These are phyloP conservation scores for Lytechinus variegatus DNA, from an alignment of 35 echinoderm and acorn worm species.

Conservation along the genomic window DNA sequence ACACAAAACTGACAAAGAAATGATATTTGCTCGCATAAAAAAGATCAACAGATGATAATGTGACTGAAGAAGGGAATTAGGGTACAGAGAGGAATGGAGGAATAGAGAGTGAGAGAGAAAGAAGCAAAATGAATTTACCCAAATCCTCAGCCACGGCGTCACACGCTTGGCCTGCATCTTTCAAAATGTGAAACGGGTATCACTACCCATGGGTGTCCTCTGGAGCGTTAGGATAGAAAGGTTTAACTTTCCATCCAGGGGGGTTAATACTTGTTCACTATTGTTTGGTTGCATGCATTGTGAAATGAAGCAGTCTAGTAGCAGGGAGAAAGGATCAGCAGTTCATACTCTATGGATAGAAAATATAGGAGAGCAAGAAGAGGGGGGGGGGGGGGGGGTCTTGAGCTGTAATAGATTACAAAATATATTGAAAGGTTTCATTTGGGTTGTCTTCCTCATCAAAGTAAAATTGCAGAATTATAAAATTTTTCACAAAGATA, in stretches of 20 bases:
- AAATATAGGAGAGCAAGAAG: not conserved
- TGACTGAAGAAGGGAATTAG: not conserved
- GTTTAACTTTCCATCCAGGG: not conserved
- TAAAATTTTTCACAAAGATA: no score
- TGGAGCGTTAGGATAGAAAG: not conserved
- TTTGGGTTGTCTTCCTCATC: not conserved
- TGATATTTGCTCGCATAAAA: no score
- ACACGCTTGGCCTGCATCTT: not conserved
- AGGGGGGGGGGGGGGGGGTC: not conserved
- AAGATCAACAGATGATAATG: no score
- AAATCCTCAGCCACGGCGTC: not conserved
- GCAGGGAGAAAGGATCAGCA: not conserved
- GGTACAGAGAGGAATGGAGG: not conserved
- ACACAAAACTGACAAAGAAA: no score
- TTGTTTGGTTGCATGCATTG: not conserved
- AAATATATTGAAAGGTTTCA: not conserved
- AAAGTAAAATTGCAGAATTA: no score
- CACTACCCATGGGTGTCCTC: not conserved
- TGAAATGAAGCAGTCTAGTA: not conserved
- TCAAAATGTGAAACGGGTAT: not conserved
- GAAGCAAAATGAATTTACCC: not conserved
- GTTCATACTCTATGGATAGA: not conserved
- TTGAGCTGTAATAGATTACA: no score
- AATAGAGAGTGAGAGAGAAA: not conserved
- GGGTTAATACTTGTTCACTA: not conserved